Evolutionary conservation across 2,888 invertebrate genomes (phyloP).

Genomic region (Ariolimax columbianus): DNA sequence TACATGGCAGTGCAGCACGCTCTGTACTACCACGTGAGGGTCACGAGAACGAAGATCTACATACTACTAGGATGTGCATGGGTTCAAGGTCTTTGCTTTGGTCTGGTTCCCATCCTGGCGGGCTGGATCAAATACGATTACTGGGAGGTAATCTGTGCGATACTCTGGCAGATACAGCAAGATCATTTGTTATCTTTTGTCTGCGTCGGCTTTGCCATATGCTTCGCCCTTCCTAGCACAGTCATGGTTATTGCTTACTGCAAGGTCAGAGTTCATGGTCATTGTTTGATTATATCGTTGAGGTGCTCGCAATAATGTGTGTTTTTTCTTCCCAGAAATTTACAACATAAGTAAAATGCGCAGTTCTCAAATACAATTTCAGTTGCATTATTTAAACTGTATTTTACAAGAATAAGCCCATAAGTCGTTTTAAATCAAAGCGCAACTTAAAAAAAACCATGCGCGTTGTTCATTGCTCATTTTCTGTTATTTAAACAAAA

Average conservation of each 20-base stretch:
- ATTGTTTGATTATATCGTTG: background rate
- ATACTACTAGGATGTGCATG: slow-evolving; percentile 68
- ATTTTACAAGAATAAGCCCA: too few species aligned
- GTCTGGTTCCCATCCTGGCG: slow-evolving; percentile 63
- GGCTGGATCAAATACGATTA: slow-evolving; percentile 77
- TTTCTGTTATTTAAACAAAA: too few species aligned
- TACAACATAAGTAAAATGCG: too few species aligned
- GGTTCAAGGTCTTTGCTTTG: slow-evolving; percentile 73
- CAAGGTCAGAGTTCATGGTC: slow-evolving; percentile 54
- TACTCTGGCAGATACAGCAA: slow-evolving; percentile 71
- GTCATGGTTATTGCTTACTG: slow-evolving; percentile 68
- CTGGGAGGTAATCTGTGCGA: slow-evolving; percentile 77
- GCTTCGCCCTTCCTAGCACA: slow-evolving; percentile 72
- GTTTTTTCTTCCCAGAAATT: too few species aligned
- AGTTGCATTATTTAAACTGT: too few species aligned
- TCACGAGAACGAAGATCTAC: slow-evolving; percentile 60
- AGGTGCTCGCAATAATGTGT: too few species aligned
- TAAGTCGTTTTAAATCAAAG: too few species aligned
- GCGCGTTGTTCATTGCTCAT: too few species aligned
- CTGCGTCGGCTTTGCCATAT: slow-evolving; percentile 69
- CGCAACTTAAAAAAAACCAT: too few species aligned
- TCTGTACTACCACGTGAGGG: slow-evolving; percentile 63
- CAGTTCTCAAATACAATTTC: too few species aligned
- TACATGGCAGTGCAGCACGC: slow-evolving; percentile 73
- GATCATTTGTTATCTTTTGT: slow-evolving; percentile 69